These are phyloP conservation scores for Falco naumanni DNA, from an alignment of 2,797 vertebrate species.

Conservation along the genomic window DNA sequence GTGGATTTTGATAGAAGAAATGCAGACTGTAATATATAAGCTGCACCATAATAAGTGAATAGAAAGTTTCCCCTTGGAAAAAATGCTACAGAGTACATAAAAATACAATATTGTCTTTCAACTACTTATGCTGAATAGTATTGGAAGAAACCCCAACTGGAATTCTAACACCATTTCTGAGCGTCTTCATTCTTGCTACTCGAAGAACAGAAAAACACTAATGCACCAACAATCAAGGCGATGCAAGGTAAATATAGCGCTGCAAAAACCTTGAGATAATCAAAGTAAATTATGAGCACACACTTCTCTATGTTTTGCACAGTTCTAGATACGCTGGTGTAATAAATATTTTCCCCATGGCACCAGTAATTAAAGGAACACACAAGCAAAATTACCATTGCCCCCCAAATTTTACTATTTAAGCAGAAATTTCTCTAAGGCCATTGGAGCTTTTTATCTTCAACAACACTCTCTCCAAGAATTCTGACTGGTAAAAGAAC, in stretches of 20 bases:
- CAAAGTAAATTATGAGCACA: not conserved
- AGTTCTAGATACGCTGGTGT: not conserved
- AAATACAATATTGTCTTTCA: not conserved
- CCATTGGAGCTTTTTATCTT: not conserved
- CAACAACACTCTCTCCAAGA: not conserved
- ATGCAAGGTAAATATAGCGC: not conserved
- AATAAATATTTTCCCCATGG: not conserved
- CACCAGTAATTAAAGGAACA: not conserved
- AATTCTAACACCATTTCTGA: constrained; percentile 19
- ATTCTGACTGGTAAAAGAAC: not conserved
- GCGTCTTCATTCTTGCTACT: not conserved
- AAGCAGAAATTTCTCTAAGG: not conserved
- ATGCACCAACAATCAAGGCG: not conserved
- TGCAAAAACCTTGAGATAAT: not conserved
- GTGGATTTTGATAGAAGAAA: constrained; percentile 68
- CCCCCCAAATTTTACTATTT: not conserved
- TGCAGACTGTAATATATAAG: constrained; percentile 57
- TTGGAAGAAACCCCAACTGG: not conserved
- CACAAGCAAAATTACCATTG: not conserved
- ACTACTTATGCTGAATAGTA: constrained; percentile 25
- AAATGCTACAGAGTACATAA: not conserved
- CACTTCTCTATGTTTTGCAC: not conserved
- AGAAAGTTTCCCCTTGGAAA: not conserved
- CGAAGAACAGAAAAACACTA: not conserved
- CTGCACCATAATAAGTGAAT: not conserved